phyloP scores from a whole-genome alignment of 30 jellyfish, hydroid and myxozoan species.

The Catostylus mosaicus region DNA sequence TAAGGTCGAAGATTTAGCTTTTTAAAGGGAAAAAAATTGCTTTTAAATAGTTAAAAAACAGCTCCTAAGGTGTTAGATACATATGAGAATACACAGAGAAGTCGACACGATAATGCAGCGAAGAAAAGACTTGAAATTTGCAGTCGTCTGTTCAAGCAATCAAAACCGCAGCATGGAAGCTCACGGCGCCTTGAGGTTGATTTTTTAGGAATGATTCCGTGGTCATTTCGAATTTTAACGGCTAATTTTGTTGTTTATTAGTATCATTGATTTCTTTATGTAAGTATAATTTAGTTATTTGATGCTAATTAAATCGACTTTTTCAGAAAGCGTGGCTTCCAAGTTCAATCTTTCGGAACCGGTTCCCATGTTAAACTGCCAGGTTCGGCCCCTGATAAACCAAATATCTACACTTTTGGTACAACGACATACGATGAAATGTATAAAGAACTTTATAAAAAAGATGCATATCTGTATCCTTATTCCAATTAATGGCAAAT shows the following conservation, averaged over 20 bases:
- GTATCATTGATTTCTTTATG: neutral
- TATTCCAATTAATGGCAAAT: neutral
- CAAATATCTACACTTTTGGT: slow-evolving; percentile 86
- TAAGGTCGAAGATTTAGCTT: neutral
- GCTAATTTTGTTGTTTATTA: slow-evolving; percentile 3
- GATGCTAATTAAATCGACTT: neutral
- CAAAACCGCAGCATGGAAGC: slow-evolving; percentile 99
- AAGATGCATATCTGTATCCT: slow-evolving; percentile 95
- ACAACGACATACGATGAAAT: slow-evolving; percentile 89
- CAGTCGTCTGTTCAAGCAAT: slow-evolving; percentile 96
- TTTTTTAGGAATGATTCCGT: slow-evolving; percentile 21
- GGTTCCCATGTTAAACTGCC: slow-evolving; percentile 95
- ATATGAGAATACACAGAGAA: neutral
- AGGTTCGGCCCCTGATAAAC: slow-evolving; percentile 94
- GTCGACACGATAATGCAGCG: slow-evolving; percentile 47
- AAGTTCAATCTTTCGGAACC: slow-evolving; percentile 91
- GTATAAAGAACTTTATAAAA: slow-evolving; percentile 80
- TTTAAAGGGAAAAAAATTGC: neutral
- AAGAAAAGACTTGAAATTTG: slow-evolving; percentile 83
- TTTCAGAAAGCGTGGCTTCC: slow-evolving; percentile 86
- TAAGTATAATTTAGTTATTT: neutral
- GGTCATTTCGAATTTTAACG: neutral
- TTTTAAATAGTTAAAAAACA: neutral
- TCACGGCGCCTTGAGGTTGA: slow-evolving; percentile 96
- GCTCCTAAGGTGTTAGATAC: neutral